These are phyloP conservation scores for Crotalus helleri DNA, from an alignment of 2,113 vertebrate genomes.

Conservation along the genomic window DNA sequence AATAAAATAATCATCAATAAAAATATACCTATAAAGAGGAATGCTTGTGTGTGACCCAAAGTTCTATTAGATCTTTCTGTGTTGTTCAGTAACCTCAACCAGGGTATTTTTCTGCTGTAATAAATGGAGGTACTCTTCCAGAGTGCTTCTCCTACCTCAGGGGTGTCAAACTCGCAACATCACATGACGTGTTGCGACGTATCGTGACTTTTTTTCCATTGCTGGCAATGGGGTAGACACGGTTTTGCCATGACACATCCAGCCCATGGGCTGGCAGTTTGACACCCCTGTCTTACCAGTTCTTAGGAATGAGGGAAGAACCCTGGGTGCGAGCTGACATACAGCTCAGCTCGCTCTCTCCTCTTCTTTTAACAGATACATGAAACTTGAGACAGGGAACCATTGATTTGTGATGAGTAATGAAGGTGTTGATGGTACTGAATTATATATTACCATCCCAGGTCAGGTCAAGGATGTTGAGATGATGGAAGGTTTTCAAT, in stretches of 20 bases:
- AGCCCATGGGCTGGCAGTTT: too few species aligned
- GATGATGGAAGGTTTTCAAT: not conserved
- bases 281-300: not conserved
- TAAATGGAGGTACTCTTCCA: not conserved
- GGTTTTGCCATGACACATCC: too few species aligned
- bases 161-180: too few species aligned
- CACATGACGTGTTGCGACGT: too few species aligned
- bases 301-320: not conserved
- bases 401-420: not conserved
- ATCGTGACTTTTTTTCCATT: too few species aligned
- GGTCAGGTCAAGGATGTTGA: not conserved
- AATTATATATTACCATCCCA: not conserved
- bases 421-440: not conserved
- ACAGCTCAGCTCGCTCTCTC: not conserved
- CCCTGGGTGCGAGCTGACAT: not conserved
- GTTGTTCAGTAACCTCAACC: not conserved
- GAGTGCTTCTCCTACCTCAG: not conserved
- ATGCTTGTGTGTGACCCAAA: not conserved
- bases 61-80: not conserved
- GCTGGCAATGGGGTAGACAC: too few species aligned
- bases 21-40: not conserved
- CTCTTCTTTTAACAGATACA: not conserved
- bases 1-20: not conserved
- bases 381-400: not conserved
- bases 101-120: not conserved